Evolutionary conservation across 2,888 invertebrate species (phyloP).

Genomic region (Leptinotarsa peninsularis): DNA sequence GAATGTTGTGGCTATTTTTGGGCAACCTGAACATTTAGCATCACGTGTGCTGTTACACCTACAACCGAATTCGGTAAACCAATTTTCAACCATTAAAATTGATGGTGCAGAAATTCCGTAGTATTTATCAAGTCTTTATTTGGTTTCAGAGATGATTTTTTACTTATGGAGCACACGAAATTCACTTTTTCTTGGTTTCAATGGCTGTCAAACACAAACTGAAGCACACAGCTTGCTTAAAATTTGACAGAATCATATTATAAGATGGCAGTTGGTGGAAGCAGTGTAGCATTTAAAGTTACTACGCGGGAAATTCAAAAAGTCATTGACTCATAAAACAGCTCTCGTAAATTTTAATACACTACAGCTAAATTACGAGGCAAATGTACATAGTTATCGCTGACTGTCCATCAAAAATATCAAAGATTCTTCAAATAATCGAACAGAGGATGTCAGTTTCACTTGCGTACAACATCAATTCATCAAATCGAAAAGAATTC

Average conservation of each 20-base stretch:
- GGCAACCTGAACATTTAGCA: too few relatives aligned
- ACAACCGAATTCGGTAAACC: not conserved
- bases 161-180: slow-evolving; percentile 6
- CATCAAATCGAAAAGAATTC: slow-evolving; percentile 44
- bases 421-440: not conserved
- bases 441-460: not conserved
- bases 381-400: not conserved
- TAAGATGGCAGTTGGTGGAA: too few relatives aligned
- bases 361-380: too few relatives aligned
- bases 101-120: not conserved
- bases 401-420: not conserved
- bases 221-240: slow-evolving; percentile 29
- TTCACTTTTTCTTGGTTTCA: slow-evolving; percentile 4
- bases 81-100: not conserved
- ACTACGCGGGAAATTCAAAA: too few relatives aligned
- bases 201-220: slow-evolving; percentile 21
- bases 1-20: too few relatives aligned
- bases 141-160: not conserved
- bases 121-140: not conserved
- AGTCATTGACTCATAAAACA: too few relatives aligned
- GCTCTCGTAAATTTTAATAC: too few relatives aligned
- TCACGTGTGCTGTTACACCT: too few relatives aligned
- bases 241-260: slow-evolving; percentile 21
- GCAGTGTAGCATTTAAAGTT: too few relatives aligned
- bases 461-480: not conserved